A percentile compares a stretch with the other conserved stretches of the same genome.
Evolutionary conservation across 2,888 invertebrate species (phyloP).

Genomic region (Drosophila barbarae): DNA sequence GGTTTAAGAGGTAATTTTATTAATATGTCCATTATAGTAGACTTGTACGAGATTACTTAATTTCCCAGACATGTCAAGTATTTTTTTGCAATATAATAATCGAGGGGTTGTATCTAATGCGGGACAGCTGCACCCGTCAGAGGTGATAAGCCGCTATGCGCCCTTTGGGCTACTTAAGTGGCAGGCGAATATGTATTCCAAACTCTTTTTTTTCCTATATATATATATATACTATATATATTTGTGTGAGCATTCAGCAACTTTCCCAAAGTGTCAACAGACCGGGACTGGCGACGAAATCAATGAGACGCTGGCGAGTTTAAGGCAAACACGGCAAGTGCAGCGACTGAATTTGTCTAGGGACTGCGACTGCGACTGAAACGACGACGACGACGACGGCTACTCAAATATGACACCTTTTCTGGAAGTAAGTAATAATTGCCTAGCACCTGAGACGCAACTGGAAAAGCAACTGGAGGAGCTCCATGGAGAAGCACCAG

Average conservation of each 20-base stretch:
- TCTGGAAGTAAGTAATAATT: conserved; percentile 34
- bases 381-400: conserved; percentile 17
- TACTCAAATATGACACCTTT: conserved; percentile 44
- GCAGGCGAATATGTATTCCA: conserved; percentile 32
- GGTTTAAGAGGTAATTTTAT: conserved; percentile 5
- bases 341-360: conserved; percentile 40
- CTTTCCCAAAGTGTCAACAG: conserved; percentile 70
- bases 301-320: conserved; percentile 26
- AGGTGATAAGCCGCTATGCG: conserved; percentile 63
- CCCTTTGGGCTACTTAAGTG: conserved; percentile 63
- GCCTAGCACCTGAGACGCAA: conserved; percentile 41
- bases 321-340: conserved; percentile 47
- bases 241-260: conserved; percentile 50
- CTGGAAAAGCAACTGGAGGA: conserved; percentile 8
- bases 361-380: conserved; percentile 15
- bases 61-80: conserved; percentile 2
- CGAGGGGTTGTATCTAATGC: conserved; percentile 55
- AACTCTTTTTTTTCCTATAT: background rate
- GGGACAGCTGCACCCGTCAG: conserved; percentile 34
- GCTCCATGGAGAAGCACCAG: background rate
- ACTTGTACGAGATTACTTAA: background rate
- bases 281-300: conserved; percentile 18
- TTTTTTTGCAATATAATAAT: conserved; percentile 10
- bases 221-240: background rate
- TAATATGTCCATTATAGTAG: conserved; percentile 1